Percentiles rank a stretch among this genome's conserved stretches.
These are phyloP conservation scores for Cinclus cinclus DNA, from an alignment of 2,113 vertebrate species.

Conservation along the genomic window DNA sequence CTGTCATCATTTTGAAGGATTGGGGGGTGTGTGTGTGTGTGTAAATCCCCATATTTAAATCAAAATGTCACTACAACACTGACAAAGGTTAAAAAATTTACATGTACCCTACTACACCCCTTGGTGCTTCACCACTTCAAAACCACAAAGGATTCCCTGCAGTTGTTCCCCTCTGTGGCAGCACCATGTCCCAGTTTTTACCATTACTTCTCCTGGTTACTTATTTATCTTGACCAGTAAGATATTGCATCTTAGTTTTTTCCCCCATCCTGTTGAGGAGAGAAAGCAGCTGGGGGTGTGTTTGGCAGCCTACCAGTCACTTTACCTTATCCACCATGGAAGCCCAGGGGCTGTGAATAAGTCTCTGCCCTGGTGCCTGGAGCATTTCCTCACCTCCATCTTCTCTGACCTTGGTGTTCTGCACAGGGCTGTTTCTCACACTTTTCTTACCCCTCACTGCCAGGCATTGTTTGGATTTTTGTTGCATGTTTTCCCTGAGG, in stretches of 20 bases:
- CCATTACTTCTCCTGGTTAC: neutral
- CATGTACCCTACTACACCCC: neutral
- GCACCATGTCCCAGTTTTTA: neutral
- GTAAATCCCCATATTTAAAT: neutral
- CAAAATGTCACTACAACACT: neutral
- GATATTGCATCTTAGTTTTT: neutral
- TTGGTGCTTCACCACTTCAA: neutral
- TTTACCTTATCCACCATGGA: neutral
- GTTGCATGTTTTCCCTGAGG: accelerated
- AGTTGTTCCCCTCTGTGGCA: neutral
- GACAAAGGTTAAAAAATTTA: neutral
- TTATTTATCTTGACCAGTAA: neutral
- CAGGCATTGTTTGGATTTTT: neutral
- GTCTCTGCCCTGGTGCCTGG: neutral
- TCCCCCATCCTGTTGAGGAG: neutral
- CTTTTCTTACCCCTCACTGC: neutral
- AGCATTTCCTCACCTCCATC: neutral
- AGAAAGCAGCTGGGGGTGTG: accelerated
- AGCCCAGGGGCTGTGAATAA: neutral
- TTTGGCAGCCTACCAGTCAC: neutral
- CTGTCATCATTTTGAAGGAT: neutral
- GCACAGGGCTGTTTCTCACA: neutral
- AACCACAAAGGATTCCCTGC: neutral
- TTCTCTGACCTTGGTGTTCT: neutral
- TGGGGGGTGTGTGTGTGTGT: accelerated